phyloP scores from a whole-genome alignment of 2,797 vertebrate genomes.

The Xiphorhynchus erythropygius region DNA sequence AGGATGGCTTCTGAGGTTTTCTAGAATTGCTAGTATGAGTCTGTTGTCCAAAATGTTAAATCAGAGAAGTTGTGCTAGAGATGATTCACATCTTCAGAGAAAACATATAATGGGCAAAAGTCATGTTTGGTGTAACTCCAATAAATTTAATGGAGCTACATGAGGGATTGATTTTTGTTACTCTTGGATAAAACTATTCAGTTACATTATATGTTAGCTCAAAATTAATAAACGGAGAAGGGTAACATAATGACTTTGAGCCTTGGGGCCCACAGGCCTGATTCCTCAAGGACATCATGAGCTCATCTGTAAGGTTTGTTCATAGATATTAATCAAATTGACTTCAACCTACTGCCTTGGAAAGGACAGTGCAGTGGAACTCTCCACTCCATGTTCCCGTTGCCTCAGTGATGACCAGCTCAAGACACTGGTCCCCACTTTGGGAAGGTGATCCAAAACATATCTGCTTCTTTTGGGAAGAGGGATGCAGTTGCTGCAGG shows the following conservation, averaged over 20 bases:
- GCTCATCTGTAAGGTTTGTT: neutral
- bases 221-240: constrained; percentile 7
- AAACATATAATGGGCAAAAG: constrained; percentile 7
- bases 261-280: neutral
- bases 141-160: neutral
- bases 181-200: constrained; percentile 14
- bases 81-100: constrained; percentile 33
- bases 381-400: neutral
- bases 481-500: neutral
- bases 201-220: neutral
- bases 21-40: neutral
- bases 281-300: neutral
- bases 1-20: neutral
- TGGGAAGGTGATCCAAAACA: neutral
- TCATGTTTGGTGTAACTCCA: constrained; percentile 15
- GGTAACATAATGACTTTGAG: neutral
- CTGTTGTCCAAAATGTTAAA: neutral
- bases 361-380: neutral
- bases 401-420: neutral
- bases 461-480: neutral
- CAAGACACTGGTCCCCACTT: neutral
- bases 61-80: neutral
- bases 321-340: neutral
- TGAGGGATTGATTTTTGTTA: constrained; percentile 16
- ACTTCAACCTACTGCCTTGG: neutral